Conservation (phyloP, 2,888 invertebrate species). For the Osmoderma eremita region DNA sequence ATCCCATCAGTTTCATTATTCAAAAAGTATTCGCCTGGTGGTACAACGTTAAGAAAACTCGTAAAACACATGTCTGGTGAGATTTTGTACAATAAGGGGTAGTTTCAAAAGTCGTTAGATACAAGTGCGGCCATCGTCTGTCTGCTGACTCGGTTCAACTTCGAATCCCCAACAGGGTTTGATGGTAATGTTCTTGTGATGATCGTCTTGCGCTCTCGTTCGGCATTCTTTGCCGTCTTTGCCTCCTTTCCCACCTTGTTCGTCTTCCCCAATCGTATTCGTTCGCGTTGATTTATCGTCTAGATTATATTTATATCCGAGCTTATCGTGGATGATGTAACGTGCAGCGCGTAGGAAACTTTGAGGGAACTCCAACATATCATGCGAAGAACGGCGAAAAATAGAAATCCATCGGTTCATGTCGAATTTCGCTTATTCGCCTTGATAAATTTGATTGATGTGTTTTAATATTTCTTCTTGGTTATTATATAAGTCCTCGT, state of each 20-base stretch:
- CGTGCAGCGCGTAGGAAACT: slow-evolving; percentile 17
- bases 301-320: slow-evolving; percentile 31
- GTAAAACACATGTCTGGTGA: slow-evolving; percentile 45
- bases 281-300: slow-evolving; percentile 31
- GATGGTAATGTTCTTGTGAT: slow-evolving; percentile 42
- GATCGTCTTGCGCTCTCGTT: slow-evolving; percentile 38
- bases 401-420: slow-evolving; percentile 50
- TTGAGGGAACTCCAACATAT: slow-evolving; percentile 27
- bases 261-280: background rate
- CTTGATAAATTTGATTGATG: slow-evolving; percentile 51
- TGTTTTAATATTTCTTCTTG: slow-evolving; percentile 39
- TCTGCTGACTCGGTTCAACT: slow-evolving; percentile 50
- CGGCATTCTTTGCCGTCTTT: background rate
- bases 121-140: slow-evolving; percentile 55
- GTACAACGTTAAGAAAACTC: slow-evolving; percentile 22
- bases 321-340: slow-evolving; percentile 36
- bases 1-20: slow-evolving; percentile 9
- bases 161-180: slow-evolving; percentile 44
- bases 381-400: slow-evolving; percentile 31
- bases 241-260: background rate
- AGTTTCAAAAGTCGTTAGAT: slow-evolving; percentile 59
- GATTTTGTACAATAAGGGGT: slow-evolving; percentile 53
- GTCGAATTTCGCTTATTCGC: slow-evolving; percentile 51
- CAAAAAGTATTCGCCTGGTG: slow-evolving; percentile 3
- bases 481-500: slow-evolving; percentile 23